Conservation (phyloP, 1,140 invertebrate genomes). For the Bactericera cockerelli region DNA sequence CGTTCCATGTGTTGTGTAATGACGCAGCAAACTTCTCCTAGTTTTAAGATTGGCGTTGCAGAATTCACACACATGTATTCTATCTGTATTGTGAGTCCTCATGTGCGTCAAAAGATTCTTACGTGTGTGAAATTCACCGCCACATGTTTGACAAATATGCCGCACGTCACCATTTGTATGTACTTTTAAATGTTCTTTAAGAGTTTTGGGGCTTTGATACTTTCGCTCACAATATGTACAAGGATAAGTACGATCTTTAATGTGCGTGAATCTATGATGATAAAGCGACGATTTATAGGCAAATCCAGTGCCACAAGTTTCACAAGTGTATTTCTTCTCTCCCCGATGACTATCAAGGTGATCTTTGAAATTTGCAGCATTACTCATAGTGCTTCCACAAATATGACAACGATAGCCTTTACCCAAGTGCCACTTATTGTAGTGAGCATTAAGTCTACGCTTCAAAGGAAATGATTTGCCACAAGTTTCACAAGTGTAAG, state of each 20-base stretch:
- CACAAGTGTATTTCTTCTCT: slow-evolving; percentile 5
- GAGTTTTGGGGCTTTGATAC: background rate
- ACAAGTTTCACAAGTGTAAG: slow-evolving; percentile 40
- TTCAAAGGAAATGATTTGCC: slow-evolving; percentile 59
- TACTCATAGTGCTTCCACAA: slow-evolving; percentile 1
- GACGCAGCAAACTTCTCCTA: background rate
- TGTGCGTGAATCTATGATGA: slow-evolving; percentile 4
- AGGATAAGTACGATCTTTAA: background rate
- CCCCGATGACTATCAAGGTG: background rate
- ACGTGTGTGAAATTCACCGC: background rate
- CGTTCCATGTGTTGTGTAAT: slow-evolving; percentile 4
- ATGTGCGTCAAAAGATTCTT: background rate
- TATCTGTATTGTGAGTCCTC: background rate
- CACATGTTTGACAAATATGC: slow-evolving; percentile 4
- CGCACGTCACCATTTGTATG: slow-evolving; percentile 3
- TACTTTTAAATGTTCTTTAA: slow-evolving; percentile 8
- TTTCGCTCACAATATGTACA: slow-evolving; percentile 3
- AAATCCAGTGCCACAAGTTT: slow-evolving; percentile 1
- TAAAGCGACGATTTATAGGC: background rate
- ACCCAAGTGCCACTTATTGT: background rate
- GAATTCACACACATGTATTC: background rate
- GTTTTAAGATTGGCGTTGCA: slow-evolving; percentile 1
- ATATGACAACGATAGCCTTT: slow-evolving; percentile 4
- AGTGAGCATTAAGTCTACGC: slow-evolving; percentile 1
- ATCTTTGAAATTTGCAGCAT: background rate